Conservation (phyloP, 2,888 invertebrate genomes). For the Tenodera sinensis region DNA sequence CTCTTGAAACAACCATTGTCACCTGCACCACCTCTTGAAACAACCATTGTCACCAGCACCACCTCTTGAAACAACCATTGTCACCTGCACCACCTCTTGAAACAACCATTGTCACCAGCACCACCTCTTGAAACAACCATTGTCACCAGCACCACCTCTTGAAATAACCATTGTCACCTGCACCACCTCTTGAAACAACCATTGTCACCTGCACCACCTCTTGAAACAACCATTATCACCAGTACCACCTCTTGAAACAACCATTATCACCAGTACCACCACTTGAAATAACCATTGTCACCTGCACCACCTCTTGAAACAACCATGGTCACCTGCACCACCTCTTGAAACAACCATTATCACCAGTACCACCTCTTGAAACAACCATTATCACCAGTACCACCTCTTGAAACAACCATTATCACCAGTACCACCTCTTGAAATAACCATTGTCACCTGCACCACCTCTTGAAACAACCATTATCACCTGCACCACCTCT, state of each 20-base stretch:
- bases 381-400: neutral
- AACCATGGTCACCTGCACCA: neutral
- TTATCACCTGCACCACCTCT: neutral
- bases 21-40: no score
- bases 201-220: neutral
- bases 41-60: no score
- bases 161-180: neutral
- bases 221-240: neutral
- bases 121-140: neutral
- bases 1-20: no score
- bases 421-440: neutral
- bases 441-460: neutral
- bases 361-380: neutral
- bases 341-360: neutral
- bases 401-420: neutral
- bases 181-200: neutral
- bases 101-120: no score
- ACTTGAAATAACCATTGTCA: neutral
- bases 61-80: neutral
- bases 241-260: neutral
- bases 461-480: neutral
- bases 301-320: neutral
- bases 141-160: neutral
- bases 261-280: neutral
- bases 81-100: neutral